phyloP scores from a whole-genome alignment of 2,797 vertebrate species.

The Denticeps clupeoides region DNA sequence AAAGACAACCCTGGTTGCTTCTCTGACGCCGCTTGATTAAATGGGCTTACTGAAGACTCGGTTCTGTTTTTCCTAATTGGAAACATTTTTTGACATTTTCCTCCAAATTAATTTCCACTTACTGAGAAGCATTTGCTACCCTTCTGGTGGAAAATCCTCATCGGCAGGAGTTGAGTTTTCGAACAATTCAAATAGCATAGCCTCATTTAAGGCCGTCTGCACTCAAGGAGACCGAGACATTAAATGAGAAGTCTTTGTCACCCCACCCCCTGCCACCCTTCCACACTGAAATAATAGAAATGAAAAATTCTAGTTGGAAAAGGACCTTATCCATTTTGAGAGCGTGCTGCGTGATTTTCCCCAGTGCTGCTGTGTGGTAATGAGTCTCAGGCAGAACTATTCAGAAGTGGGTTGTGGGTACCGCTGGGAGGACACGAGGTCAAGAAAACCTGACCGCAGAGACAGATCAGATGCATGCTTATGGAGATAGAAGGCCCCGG shows the following conservation, averaged over 20 bases:
- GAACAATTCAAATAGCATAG: not conserved
- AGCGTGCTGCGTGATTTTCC: too few relatives aligned
- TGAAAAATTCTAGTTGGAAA: not conserved
- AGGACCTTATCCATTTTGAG: too few relatives aligned
- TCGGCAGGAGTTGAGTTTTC: not conserved
- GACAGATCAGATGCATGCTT: too few relatives aligned
- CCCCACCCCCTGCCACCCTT: not conserved
- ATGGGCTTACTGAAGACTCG: not conserved
- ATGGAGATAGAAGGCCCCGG: too few relatives aligned
- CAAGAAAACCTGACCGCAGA: too few relatives aligned
- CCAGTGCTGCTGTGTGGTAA: too few relatives aligned
- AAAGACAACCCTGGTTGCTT: not conserved
- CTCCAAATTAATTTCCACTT: conserved; percentile 6
- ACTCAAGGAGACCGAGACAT: not conserved
- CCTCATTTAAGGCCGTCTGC: not conserved
- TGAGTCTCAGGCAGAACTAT: too few relatives aligned
- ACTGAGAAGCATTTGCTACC: not conserved
- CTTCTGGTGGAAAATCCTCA: not conserved
- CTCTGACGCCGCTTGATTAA: not conserved
- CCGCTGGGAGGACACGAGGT: too few relatives aligned
- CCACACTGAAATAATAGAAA: not conserved
- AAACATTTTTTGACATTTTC: conserved; percentile 6
- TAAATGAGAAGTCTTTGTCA: not conserved
- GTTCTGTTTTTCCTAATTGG: conserved; percentile 1
- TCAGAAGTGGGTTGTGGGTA: too few relatives aligned